Base-by-base conservation (phyloP, 2,888 invertebrate species). In the Lymantria monacha region DNA sequence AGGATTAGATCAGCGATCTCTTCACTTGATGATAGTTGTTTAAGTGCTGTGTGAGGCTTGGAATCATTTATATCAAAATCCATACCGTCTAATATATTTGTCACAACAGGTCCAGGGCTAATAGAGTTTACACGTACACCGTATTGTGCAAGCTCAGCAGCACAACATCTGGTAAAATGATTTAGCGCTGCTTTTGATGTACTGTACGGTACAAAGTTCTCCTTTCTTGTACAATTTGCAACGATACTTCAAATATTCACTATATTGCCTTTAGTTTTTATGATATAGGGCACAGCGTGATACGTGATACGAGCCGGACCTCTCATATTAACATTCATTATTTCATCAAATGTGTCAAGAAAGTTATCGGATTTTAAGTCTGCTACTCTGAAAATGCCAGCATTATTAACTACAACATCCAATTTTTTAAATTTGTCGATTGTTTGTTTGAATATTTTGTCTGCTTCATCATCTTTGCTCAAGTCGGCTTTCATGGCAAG, bases 111-210 rank as follows among this genome's bases (percentile, higher is more conserved):
- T 22, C 22, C 22, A 22, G 22, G 74, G 43, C 67, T 73, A 0
- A 78, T 57, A 2, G 67, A 46, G 46, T 80, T 78, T 0, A 96
- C 96, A 38, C 97, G 91, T 0, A 98, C 95, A 57, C 94, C 93
- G 72, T 94, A 93, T 0, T 91, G 59, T 9, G 94, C 95, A 40
- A 96, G 79, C 69, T 96, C 97, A 44, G 97, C 79, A n/a, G 79
- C 22, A 22, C 22, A 22, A 22, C 79, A 57, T 40, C 66, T 63
- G 0, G 77, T 72, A 22, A 81, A 81, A 46, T 72, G 69, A 15
- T 66, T 63, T 3, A 80, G 11, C 2, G 62, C 74, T 10, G 77
- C 76, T 47, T 80, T 81, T 0, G 76, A 70, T 7, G 62, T 46
- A 22, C 44, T 9, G 72, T 33, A 76, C 0, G 65, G 13, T 30